Percentiles rank a stretch among this genome's conserved stretches.
These are phyloP conservation scores for Itoplectis maculator DNA, from an alignment of 2,888 invertebrate genomes.

Conservation along the genomic window DNA sequence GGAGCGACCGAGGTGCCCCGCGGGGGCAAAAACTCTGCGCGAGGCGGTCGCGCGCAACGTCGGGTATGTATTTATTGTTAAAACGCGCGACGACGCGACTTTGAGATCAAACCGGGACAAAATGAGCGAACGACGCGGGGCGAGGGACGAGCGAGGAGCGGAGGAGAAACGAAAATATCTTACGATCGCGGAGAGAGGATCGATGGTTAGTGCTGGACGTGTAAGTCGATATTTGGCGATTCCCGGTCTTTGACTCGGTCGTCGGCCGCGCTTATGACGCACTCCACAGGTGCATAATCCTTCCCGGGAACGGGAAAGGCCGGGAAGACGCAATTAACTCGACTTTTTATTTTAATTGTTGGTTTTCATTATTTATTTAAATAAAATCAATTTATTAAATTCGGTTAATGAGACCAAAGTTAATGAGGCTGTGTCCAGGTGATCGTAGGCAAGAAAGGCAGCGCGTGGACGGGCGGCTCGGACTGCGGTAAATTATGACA, in stretches of 20 bases:
- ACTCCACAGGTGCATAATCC: slow-evolving; percentile 7
- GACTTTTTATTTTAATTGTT: too few relatives aligned
- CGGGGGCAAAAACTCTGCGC: slow-evolving; percentile 60
- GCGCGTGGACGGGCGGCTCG: slow-evolving; percentile 55
- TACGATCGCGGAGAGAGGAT: too few relatives aligned
- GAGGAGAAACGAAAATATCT: slow-evolving; percentile 31
- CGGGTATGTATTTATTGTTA: slow-evolving; percentile 54
- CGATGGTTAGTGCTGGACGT: slow-evolving; percentile 3
- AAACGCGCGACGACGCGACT: slow-evolving; percentile 48
- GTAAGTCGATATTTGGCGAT: slow-evolving; percentile 17
- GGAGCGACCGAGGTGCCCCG: slow-evolving; percentile 48
- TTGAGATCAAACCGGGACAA: slow-evolving; percentile 34
- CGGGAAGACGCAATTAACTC: slow-evolving; percentile 60
- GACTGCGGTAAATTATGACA: slow-evolving; percentile 77
- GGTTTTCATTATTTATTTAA: too few relatives aligned
- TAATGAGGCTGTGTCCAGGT: slow-evolving; percentile 8
- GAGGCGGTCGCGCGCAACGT: slow-evolving; percentile 57
- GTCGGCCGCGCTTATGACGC: slow-evolving; percentile 12
- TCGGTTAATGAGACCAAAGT: too few relatives aligned
- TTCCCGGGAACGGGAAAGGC: slow-evolving; percentile 23
- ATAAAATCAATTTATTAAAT: too few relatives aligned
- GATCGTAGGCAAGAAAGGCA: slow-evolving; percentile 16
- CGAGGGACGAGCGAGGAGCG: slow-evolving; percentile 46
- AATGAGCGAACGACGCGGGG: slow-evolving; percentile 24
- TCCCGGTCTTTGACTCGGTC: not conserved